Conservation (phyloP, 2,113 vertebrate genomes). For the Cranoglanis bouderius region DNA sequence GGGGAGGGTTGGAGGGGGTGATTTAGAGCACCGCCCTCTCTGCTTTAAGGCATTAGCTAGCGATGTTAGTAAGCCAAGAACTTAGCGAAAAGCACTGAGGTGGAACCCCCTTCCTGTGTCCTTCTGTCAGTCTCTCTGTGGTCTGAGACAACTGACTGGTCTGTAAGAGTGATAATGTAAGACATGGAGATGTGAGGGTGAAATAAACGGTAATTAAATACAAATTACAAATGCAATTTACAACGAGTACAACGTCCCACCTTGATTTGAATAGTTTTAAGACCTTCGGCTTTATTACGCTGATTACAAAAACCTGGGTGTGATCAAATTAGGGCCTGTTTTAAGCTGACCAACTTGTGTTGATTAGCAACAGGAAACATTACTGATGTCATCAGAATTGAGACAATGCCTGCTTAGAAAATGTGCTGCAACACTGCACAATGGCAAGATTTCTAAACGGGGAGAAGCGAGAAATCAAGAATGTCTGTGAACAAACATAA, state of each 20-base stretch:
- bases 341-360: neutral
- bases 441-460: neutral
- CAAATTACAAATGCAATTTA: neutral
- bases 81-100: conserved; percentile 24
- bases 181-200: neutral
- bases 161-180: neutral
- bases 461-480: neutral
- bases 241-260: neutral
- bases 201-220: neutral
- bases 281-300: neutral
- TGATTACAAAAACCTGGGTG: neutral
- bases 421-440: neutral
- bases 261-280: neutral
- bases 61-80: conserved; percentile 36
- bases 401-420: neutral
- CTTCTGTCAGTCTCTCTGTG: conserved; percentile 21
- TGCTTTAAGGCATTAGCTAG: conserved; percentile 44
- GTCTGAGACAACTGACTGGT: neutral
- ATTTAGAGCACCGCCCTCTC: conserved; percentile 22
- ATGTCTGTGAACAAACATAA: neutral
- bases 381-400: conserved; percentile 18
- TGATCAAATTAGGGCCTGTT: neutral
- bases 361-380: conserved; percentile 24
- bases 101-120: conserved; percentile 28
- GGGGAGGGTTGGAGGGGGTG: neutral